Conservation (phyloP, 2,797 vertebrate species). For the Onychomys arenicola region DNA sequence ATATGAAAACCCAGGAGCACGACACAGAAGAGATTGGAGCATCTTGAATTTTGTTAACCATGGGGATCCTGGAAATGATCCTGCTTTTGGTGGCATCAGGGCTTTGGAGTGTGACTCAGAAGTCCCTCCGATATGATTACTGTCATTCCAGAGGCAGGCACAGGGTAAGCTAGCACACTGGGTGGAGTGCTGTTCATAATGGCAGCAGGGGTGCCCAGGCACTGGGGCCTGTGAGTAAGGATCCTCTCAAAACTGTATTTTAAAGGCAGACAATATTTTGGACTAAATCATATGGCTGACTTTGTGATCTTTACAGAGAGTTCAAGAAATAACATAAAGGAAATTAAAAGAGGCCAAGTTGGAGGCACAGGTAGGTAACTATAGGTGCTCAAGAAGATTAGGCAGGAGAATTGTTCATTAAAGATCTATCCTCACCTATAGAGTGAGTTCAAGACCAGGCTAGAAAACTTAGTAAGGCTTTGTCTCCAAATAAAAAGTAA, state of each 20-base stretch:
- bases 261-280: constrained; percentile 53
- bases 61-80: not conserved
- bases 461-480: not conserved
- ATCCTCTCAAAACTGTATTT: constrained; percentile 41
- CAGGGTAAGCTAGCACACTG: not conserved
- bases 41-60: not conserved
- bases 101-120: not conserved
- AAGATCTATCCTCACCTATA: not conserved
- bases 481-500: not conserved
- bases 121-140: not conserved
- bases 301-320: constrained; percentile 22
- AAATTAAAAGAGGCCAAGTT: not conserved
- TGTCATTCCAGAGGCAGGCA: not conserved
- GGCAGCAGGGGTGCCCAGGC: constrained; percentile 9
- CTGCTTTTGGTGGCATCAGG: not conserved
- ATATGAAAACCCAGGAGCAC: not conserved
- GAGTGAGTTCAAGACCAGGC: not conserved
- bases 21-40: not conserved
- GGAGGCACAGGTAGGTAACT: not conserved
- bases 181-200: not conserved
- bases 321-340: constrained; percentile 22
- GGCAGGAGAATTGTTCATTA: not conserved
- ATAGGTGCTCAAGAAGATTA: not conserved
- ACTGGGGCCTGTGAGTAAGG: not conserved
- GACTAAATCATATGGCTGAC: constrained; percentile 16